phyloP scores from a whole-genome alignment of 2,888 invertebrate genomes.

The Nemurella pictetii region DNA sequence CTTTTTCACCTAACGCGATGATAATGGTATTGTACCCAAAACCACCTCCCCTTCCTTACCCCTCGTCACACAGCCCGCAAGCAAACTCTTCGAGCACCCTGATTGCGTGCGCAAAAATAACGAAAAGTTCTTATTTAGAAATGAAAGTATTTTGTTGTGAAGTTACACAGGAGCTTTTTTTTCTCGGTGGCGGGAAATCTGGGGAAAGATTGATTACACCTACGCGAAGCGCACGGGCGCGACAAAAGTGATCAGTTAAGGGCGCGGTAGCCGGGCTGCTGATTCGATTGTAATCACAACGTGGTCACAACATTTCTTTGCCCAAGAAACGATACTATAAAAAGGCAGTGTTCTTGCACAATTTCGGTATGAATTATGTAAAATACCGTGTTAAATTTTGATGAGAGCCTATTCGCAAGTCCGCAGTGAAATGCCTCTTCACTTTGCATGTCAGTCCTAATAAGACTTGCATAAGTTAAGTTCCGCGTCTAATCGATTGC shows the following conservation, averaged over 20 bases:
- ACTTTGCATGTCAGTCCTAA: not conserved
- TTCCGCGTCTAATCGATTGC: not conserved
- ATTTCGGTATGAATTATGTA: too few relatives aligned
- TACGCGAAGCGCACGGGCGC: not conserved
- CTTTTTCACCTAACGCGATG: not conserved
- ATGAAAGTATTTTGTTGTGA: slow-evolving; percentile 1
- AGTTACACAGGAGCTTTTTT: not conserved
- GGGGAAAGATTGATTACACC: slow-evolving; percentile 16
- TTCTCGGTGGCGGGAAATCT: not conserved
- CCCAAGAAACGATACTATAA: not conserved
- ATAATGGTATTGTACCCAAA: not conserved
- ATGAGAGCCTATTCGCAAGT: not conserved
- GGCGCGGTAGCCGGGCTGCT: not conserved
- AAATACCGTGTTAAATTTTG: too few relatives aligned
- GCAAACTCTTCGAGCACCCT: not conserved
- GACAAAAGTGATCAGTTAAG: not conserved
- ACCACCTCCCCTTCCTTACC: not conserved
- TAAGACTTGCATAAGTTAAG: not conserved
- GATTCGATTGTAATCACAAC: not conserved
- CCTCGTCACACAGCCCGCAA: too few relatives aligned
- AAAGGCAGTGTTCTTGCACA: too few relatives aligned
- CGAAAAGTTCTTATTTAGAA: slow-evolving; percentile 18
- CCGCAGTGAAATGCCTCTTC: not conserved
- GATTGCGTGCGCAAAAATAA: slow-evolving; percentile 21
- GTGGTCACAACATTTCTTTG: not conserved